Evolutionary conservation across 1,140 invertebrate genomes (phyloP).

Genomic region (Drosophila kikkawai): DNA sequence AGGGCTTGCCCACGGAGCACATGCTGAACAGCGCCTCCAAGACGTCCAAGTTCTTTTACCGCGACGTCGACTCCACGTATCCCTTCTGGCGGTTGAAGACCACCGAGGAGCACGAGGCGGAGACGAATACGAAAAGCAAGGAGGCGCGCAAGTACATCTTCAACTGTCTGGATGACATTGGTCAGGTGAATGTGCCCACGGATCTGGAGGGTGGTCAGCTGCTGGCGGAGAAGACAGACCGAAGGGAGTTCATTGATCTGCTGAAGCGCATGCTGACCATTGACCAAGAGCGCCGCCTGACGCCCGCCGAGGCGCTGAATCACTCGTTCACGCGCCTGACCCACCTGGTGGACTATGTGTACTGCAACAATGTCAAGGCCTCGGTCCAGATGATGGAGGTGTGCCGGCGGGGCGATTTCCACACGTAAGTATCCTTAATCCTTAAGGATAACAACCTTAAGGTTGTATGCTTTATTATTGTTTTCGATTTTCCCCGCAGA

Average conservation of each 20-base stretch:
- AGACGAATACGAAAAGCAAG: conserved; percentile 99
- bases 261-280: conserved; percentile 98
- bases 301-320: conserved; percentile 97
- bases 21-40: conserved; percentile 99
- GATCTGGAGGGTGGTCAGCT: conserved; percentile 98
- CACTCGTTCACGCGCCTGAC: conserved; percentile 97
- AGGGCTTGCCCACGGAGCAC: conserved; percentile 97
- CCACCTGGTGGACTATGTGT: conserved; percentile 97
- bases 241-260: conserved; percentile 98
- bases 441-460: too few relatives aligned
- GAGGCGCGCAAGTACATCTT: conserved; percentile 99
- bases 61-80: conserved; percentile 98
- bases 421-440: conserved; percentile 84
- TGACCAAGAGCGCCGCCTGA: conserved; percentile 98
- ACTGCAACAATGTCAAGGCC: conserved; percentile 97
- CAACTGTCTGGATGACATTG: conserved; percentile 99
- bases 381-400: conserved; percentile 99
- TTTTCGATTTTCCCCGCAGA: conserved; percentile 39
- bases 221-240: conserved; percentile 97
- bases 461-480: too few relatives aligned
- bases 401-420: conserved; percentile 89
- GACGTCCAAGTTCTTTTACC: conserved; percentile 99
- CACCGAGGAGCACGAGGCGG: conserved; percentile 98
- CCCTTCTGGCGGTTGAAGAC: conserved; percentile 99
- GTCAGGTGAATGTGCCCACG: conserved; percentile 98